Evolutionary conservation across 2,888 invertebrate genomes (phyloP).

Genomic region (Iselma pallidipennis): DNA sequence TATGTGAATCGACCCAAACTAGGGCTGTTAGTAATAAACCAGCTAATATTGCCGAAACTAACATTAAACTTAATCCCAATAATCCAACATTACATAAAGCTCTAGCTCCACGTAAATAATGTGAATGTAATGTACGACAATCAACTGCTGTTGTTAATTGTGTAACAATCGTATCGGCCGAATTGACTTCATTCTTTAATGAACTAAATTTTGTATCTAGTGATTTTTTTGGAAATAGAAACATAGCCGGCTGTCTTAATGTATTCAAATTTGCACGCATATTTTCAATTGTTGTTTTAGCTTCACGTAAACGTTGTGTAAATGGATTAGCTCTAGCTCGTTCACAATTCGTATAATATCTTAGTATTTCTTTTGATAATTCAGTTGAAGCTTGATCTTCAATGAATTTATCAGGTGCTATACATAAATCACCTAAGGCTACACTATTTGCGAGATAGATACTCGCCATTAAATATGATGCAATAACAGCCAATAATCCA

Average conservation of each 20-base stretch:
- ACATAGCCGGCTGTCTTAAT: constrained; percentile 58
- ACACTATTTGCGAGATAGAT: constrained; percentile 84
- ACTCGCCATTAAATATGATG: constrained; percentile 88
- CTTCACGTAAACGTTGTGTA: constrained; percentile 79
- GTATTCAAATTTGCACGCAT: constrained; percentile 59
- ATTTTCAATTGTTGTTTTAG: constrained; percentile 56
- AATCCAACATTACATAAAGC: constrained; percentile 84
- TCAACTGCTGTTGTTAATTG: constrained; percentile 74
- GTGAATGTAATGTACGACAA: constrained; percentile 81
- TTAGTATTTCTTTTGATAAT: constrained; percentile 50
- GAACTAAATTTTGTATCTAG: constrained; percentile 76
- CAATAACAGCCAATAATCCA: constrained; percentile 81
- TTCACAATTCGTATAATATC: constrained; percentile 77
- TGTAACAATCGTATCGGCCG: constrained; percentile 73
- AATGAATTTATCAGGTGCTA: constrained; percentile 63
- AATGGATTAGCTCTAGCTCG: constrained; percentile 78
- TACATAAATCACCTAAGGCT: constrained; percentile 73
- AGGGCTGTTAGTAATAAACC: constrained; percentile 89
- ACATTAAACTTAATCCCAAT: constrained; percentile 81
- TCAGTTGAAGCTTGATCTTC: constrained; percentile 52
- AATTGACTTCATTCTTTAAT: constrained; percentile 76
- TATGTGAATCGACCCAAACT: constrained; percentile 93
- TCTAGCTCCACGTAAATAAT: constrained; percentile 76
- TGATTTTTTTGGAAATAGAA: constrained; percentile 56
- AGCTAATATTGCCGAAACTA: constrained; percentile 82